Conservation (phyloP, 2,888 invertebrate species). For the Cryptus viduatorius region DNA sequence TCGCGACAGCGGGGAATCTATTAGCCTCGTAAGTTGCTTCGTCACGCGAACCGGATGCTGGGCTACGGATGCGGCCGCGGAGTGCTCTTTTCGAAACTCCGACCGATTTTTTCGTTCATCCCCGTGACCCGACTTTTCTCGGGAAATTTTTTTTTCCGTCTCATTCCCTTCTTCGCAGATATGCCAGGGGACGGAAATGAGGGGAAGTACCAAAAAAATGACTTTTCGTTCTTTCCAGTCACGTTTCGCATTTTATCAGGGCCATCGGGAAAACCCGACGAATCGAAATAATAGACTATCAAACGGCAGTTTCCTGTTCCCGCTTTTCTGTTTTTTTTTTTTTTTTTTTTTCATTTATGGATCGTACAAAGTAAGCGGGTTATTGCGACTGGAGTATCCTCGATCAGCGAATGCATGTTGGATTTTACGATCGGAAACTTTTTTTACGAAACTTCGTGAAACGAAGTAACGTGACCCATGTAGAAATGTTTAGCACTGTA, state of each 20-base stretch:
- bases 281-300: neutral
- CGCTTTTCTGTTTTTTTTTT: neutral
- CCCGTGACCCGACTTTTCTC: neutral
- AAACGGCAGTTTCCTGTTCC: neutral
- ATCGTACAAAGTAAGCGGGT: neutral
- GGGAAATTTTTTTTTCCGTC: neutral
- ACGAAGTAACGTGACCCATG: too few relatives aligned
- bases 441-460: too few relatives aligned
- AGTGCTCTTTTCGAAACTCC: neutral
- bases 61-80: too few relatives aligned
- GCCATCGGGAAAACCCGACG: neutral
- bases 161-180: neutral
- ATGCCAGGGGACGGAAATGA: neutral
- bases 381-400: neutral
- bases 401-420: neutral
- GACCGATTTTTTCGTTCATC: neutral
- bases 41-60: constrained; percentile 42
- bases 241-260: neutral
- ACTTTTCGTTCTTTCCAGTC: neutral
- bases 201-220: neutral
- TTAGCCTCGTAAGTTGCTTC: constrained; percentile 43
- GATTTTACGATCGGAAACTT: neutral
- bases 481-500: too few relatives aligned
- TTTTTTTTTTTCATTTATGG: neutral
- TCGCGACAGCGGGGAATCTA: constrained; percentile 10